Evolutionary conservation across 1,140 invertebrate species (phyloP).

Genomic region (Drosophila quadrilineata): DNA sequence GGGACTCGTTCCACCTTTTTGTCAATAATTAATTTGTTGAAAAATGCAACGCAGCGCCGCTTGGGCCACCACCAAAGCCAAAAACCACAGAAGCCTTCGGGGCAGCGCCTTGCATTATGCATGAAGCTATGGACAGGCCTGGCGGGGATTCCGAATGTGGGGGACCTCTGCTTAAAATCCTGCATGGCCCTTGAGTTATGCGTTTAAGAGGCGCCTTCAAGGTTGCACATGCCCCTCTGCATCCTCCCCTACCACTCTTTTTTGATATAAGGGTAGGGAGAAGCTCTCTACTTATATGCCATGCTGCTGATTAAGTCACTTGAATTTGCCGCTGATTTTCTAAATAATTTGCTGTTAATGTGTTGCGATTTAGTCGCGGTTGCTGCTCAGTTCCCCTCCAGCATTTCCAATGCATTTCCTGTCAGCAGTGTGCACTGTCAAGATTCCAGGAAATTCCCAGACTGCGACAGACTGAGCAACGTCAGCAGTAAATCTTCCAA

Average conservation of each 20-base stretch:
- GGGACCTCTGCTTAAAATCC: neutral
- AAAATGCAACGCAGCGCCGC: slow-evolving; percentile 63
- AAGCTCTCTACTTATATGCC: neutral
- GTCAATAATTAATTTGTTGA: slow-evolving; percentile 78
- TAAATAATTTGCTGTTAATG: slow-evolving; percentile 74
- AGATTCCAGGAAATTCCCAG: slow-evolving; percentile 65
- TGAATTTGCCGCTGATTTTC: slow-evolving; percentile 57
- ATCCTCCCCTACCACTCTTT: neutral
- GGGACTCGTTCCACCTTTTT: slow-evolving; percentile 62
- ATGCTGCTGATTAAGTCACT: slow-evolving; percentile 64
- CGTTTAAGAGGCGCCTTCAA: slow-evolving; percentile 64
- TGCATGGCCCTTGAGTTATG: slow-evolving; percentile 51
- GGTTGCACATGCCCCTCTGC: slow-evolving; percentile 37
- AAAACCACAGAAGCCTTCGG: slow-evolving; percentile 1
- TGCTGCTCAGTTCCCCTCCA: slow-evolving; percentile 16
- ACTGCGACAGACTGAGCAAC: neutral
- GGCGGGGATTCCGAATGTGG: slow-evolving; percentile 3
- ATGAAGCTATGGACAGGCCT: slow-evolving; percentile 55
- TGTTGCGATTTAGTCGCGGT: slow-evolving; percentile 45
- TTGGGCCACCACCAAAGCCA: slow-evolving; percentile 61
- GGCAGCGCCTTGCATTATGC: slow-evolving; percentile 65
- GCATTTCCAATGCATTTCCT: slow-evolving; percentile 47
- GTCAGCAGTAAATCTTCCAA: neutral
- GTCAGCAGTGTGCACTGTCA: slow-evolving; percentile 43
- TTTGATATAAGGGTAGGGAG: too few species aligned